phyloP scores from a whole-genome alignment of 2,888 invertebrate genomes.

The Eupithecia subfuscata region DNA sequence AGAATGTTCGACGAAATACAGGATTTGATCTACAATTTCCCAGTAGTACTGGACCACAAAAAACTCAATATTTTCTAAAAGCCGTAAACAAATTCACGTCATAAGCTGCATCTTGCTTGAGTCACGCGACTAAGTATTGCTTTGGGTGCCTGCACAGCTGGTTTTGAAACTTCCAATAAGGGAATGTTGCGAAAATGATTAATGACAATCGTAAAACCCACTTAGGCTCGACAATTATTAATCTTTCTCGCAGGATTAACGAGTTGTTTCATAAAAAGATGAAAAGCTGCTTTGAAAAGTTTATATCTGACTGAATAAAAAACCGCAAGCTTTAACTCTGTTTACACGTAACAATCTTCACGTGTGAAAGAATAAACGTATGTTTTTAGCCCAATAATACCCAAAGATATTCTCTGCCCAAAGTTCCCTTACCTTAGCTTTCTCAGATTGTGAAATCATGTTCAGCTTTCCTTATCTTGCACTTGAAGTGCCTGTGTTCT shows the following conservation, averaged over 20 bases:
- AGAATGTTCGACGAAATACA: neutral
- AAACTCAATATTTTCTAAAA: slow-evolving; percentile 18
- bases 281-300: neutral
- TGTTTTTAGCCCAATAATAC: neutral
- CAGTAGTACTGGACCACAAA: neutral
- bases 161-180: slow-evolving; percentile 65
- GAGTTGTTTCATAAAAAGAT: neutral
- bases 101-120: slow-evolving; percentile 56
- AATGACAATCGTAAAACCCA: slow-evolving; percentile 3
- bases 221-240: slow-evolving; percentile 2
- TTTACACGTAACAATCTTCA: too few species aligned
- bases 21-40: neutral
- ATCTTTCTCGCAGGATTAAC: slow-evolving; percentile 11
- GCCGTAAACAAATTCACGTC: slow-evolving; percentile 56
- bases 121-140: slow-evolving; percentile 52
- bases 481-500: slow-evolving; percentile 60
- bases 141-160: slow-evolving; percentile 50
- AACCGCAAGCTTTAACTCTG: neutral
- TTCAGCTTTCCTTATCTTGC: slow-evolving; percentile 64
- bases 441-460: slow-evolving; percentile 50
- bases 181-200: slow-evolving; percentile 48
- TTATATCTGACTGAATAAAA: neutral
- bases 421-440: slow-evolving; percentile 56
- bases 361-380: neutral
- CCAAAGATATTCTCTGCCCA: neutral